Evolutionary conservation across 2,888 invertebrate species (phyloP).

Genomic region (Gymnocheta viridis): DNA sequence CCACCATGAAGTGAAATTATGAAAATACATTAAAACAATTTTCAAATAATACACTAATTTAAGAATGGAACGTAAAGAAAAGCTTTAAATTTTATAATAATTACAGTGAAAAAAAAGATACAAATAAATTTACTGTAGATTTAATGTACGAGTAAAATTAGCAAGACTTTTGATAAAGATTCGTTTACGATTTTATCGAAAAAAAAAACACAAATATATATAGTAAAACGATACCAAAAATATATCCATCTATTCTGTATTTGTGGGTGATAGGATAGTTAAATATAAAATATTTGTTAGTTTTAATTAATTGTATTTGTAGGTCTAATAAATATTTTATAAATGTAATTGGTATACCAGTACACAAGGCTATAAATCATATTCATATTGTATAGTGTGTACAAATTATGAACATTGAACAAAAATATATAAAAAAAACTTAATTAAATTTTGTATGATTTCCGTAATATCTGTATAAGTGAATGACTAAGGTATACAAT

Average conservation of each 20-base stretch:
- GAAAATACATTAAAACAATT: neutral
- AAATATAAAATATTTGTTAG: conserved; percentile 39
- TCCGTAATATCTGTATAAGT: conserved; percentile 81
- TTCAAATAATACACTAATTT: conserved; percentile 20
- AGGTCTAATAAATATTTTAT: conserved; percentile 51
- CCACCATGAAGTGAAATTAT: conserved; percentile 75
- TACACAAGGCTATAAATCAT: conserved; percentile 37
- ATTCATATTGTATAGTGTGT: conserved; percentile 58
- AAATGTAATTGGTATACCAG: conserved; percentile 17
- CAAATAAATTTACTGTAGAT: conserved; percentile 28
- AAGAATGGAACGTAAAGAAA: conserved; percentile 42
- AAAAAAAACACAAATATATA: neutral
- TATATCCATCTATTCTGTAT: neutral
- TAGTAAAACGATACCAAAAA: neutral
- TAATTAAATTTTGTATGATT: conserved; percentile 80
- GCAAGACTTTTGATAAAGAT: conserved; percentile 50
- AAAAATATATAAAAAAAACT: conserved; percentile 8
- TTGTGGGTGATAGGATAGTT: conserved; percentile 41
- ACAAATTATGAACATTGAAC: conserved; percentile 44
- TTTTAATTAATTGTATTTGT: conserved; percentile 37
- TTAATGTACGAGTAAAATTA: neutral
- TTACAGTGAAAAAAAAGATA: neutral
- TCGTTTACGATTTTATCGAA: conserved; percentile 46
- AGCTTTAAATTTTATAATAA: conserved; percentile 60
- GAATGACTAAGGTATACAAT: no score